phyloP scores from a whole-genome alignment of 2,113 vertebrate genomes.

The Morphnarchus princeps region DNA sequence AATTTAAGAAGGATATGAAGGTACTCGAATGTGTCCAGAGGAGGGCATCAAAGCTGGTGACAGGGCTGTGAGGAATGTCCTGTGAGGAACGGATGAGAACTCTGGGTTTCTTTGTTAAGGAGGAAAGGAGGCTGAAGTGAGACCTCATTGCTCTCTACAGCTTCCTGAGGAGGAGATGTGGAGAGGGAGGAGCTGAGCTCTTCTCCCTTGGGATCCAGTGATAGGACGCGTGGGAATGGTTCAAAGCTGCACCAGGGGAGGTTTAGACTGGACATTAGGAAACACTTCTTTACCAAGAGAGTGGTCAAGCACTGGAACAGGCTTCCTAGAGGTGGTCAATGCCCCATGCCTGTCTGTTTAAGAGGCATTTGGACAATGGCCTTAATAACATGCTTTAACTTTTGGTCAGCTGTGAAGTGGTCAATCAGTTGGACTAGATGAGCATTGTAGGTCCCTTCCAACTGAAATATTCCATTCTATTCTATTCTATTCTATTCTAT shows the following conservation, averaged over 20 bases:
- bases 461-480: not conserved
- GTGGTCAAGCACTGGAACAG: not conserved
- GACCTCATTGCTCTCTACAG: not conserved
- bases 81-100: not conserved
- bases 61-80: not conserved
- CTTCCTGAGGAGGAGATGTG: not conserved
- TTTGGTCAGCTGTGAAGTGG: not conserved
- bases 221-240: fast-evolving
- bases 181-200: not conserved
- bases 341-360: not conserved
- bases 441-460: not conserved
- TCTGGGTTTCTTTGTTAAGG: too few species aligned
- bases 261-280: not conserved
- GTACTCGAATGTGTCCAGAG: not conserved
- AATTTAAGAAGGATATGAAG: not conserved
- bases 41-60: not conserved
- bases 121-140: not conserved
- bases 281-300: not conserved
- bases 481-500: too few species aligned
- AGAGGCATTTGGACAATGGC: not conserved
- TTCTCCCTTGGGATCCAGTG: not conserved
- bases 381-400: not conserved
- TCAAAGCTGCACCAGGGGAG: not conserved
- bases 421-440: not conserved
- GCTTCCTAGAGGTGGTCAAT: fast-evolving